Percentiles rank a stretch among this genome's conserved stretches.
These are phyloP conservation scores for Diadema setosum DNA, from an alignment of 35 echinoderm and acorn worm genomes.

Conservation along the genomic window DNA sequence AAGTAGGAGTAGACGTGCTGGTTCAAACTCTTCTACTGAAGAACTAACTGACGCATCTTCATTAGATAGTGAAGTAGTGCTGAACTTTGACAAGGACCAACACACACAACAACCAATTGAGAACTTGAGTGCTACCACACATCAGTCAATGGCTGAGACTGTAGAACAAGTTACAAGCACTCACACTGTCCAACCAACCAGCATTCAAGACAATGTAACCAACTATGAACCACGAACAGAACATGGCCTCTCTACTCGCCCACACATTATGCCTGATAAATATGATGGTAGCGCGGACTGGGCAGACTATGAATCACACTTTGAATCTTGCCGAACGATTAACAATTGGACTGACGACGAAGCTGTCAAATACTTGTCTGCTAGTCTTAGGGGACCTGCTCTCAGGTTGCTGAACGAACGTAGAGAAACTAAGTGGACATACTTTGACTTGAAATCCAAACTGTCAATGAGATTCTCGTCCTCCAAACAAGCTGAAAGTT, in stretches of 20 bases:
- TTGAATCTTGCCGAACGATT: background rate
- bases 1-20: background rate
- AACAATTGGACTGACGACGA: background rate
- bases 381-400: background rate
- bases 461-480: too few species aligned
- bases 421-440: background rate
- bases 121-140: too few species aligned
- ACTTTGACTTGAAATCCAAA: background rate
- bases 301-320: background rate
- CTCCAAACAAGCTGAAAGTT: background rate
- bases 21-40: background rate
- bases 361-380: background rate
- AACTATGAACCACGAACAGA: background rate
- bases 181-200: background rate
- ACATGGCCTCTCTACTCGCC: background rate
- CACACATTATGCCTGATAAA: background rate
- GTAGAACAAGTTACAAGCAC: background rate
- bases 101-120: too few species aligned
- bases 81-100: too few species aligned
- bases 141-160: too few species aligned
- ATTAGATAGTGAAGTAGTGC: too few species aligned
- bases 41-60: background rate
- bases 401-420: background rate
- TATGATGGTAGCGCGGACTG: background rate
- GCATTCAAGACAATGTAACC: background rate